phyloP scores from a whole-genome alignment of 2,113 vertebrate genomes.

The Thalassoma bifasciatum region DNA sequence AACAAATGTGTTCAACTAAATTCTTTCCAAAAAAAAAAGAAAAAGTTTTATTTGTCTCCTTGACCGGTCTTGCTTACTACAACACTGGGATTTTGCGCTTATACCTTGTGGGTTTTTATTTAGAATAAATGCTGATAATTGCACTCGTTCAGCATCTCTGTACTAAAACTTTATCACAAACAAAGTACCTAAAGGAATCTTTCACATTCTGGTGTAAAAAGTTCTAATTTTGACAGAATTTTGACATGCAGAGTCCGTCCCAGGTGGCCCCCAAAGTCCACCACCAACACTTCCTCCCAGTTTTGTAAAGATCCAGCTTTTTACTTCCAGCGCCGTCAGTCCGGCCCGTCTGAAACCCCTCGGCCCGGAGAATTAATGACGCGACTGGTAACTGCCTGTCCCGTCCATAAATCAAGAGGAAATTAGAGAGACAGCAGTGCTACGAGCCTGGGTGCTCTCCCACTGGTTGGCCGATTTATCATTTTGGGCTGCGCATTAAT shows the following conservation, averaged over 20 bases:
- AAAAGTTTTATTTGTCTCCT: no score
- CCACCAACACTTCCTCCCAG: conserved; percentile 42
- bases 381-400: conserved; percentile 86
- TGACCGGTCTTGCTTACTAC: no score
- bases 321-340: conserved; percentile 81
- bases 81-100: no score
- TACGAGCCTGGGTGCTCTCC: conserved; percentile 63
- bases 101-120: no score
- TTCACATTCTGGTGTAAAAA: no score
- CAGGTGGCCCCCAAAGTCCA: conserved; percentile 52
- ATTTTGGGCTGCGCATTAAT: conserved; percentile 79
- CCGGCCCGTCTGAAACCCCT: conserved; percentile 74
- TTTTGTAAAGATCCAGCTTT: conserved; percentile 59
- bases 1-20: no score
- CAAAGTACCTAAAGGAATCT: no score
- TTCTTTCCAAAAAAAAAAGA: no score
- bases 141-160: no score
- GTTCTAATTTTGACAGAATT: no score
- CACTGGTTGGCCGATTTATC: conserved; percentile 76
- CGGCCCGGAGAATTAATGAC: conserved; percentile 90
- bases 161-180: no score
- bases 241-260: conserved; percentile 33
- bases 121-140: no score
- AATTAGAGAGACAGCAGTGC: conserved; percentile 88
- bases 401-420: conserved; percentile 96